Conservation (phyloP, 2,113 vertebrate genomes). For the Blennius ocellaris region DNA sequence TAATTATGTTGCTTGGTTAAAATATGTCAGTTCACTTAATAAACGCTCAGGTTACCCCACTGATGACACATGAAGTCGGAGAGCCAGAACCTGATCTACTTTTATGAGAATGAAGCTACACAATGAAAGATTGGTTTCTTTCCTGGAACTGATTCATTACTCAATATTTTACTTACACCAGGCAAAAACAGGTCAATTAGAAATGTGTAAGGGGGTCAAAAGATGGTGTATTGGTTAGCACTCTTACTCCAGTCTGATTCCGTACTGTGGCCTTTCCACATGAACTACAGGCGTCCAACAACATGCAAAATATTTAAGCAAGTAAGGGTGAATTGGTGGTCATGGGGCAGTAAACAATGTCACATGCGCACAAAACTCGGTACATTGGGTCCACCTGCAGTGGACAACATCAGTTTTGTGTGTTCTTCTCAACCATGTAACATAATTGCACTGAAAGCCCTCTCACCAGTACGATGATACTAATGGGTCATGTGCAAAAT, state of each 20-base stretch:
- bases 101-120: not conserved
- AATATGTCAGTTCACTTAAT: not conserved
- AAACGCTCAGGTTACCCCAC: not conserved
- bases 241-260: too few species aligned
- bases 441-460: not conserved
- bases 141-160: conserved; percentile 3
- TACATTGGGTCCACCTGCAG: not conserved
- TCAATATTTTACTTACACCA: conserved; percentile 2
- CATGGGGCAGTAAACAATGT: not conserved
- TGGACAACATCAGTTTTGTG: not conserved
- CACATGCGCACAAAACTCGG: not conserved
- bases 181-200: conserved; percentile 16
- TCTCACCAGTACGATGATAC: not conserved
- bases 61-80: not conserved
- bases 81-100: not conserved
- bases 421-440: not conserved
- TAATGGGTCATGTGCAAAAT: not conserved
- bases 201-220: conserved; percentile 4
- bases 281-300: too few species aligned
- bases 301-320: not conserved
- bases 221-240: too few species aligned
- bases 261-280: too few species aligned
- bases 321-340: not conserved
- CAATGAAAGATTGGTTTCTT: not conserved
- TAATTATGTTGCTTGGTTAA: not conserved